Percentiles rank a stretch among this genome's conserved stretches.
Evolutionary conservation across 1,140 invertebrate genomes (phyloP).

Genomic region (Leucophenga varia): DNA sequence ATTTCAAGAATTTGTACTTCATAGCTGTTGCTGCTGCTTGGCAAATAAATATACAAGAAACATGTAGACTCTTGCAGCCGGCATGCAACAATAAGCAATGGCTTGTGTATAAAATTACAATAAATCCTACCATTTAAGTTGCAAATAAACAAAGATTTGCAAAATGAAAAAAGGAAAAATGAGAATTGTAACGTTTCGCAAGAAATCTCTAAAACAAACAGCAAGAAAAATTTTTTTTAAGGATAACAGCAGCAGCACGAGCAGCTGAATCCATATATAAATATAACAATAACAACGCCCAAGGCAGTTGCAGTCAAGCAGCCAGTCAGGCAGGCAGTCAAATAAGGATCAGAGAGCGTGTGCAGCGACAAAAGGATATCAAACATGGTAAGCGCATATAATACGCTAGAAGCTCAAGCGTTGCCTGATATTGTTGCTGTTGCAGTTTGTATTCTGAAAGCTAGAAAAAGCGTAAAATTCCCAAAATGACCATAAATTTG

Average conservation of each 20-base stretch:
- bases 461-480: conserved; percentile 53
- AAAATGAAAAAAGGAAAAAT: too few relatives aligned
- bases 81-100: too few relatives aligned
- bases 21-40: conserved; percentile 5
- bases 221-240: too few relatives aligned
- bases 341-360: too few relatives aligned
- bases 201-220: too few relatives aligned
- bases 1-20: too few relatives aligned
- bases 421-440: too few relatives aligned
- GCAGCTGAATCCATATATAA: too few relatives aligned
- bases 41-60: not conserved
- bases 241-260: not conserved
- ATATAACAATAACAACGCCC: not conserved
- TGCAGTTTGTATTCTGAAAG: conserved; percentile 37
- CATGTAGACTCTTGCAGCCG: not conserved
- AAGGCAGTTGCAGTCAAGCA: conserved; percentile 7
- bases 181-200: too few relatives aligned
- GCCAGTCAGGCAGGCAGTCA: conserved; percentile 13
- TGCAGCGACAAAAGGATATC: conserved; percentile 16
- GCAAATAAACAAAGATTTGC: conserved; percentile 54
- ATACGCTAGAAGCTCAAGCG: conserved; percentile 26
- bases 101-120: conserved; percentile 49
- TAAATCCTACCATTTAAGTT: conserved; percentile 53
- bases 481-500: conserved; percentile 53
- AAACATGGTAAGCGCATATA: conserved; percentile 52